These are phyloP conservation scores for Chalcis sispes DNA, from an alignment of 2,888 invertebrate genomes.

Conservation along the genomic window DNA sequence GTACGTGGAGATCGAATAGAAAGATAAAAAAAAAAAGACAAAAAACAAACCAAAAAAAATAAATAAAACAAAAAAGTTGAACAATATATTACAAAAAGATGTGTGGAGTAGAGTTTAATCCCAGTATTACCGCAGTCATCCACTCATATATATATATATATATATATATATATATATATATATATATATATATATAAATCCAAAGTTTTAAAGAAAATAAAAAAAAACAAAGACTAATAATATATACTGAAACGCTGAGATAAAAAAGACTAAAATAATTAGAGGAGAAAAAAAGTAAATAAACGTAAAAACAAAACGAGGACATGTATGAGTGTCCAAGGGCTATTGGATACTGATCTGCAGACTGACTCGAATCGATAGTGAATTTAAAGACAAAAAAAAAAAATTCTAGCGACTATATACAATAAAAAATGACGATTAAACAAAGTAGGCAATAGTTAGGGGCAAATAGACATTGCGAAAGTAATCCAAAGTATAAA, in stretches of 20 bases:
- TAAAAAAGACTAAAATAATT: slow-evolving; percentile 53
- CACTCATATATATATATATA: slow-evolving; percentile 29
- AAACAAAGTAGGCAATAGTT: slow-evolving; percentile 50
- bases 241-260: slow-evolving; percentile 48
- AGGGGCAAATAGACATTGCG: slow-evolving; percentile 41
- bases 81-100: too few relatives aligned
- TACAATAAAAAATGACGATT: slow-evolving; percentile 33
- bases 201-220: slow-evolving; percentile 28
- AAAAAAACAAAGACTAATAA: slow-evolving; percentile 49
- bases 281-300: slow-evolving; percentile 30
- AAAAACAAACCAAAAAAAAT: background rate
- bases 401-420: slow-evolving; percentile 42
- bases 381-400: slow-evolving; percentile 29
- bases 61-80: slow-evolving; percentile 4
- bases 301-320: slow-evolving; percentile 29
- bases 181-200: background rate
- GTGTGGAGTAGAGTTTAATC: slow-evolving; percentile 26
- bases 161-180: background rate
- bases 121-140: slow-evolving; percentile 47
- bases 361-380: slow-evolving; percentile 51
- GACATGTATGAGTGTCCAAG: slow-evolving; percentile 31
- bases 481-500: slow-evolving; percentile 34
- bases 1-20: slow-evolving; percentile 15
- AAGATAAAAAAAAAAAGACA: background rate
- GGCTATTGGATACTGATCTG: slow-evolving; percentile 48